Conservation (phyloP, 2,888 invertebrate genomes). For the Erebia palarica region DNA sequence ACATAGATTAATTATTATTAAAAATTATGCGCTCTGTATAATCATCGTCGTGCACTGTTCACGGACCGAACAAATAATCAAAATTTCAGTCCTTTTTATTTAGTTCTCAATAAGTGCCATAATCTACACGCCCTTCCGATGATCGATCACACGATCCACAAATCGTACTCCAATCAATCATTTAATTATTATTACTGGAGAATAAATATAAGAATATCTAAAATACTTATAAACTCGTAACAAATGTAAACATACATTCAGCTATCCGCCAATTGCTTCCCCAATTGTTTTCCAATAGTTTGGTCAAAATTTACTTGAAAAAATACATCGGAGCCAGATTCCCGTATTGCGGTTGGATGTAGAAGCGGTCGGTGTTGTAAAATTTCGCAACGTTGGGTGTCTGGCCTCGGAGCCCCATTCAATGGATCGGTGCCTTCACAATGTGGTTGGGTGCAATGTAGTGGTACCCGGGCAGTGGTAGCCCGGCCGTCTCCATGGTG, state of each 20-base stretch:
- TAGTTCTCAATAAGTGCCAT: conserved; percentile 47
- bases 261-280: conserved; percentile 68
- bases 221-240: conserved; percentile 85
- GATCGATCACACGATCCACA: conserved; percentile 54
- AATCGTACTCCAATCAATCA: conserved; percentile 66
- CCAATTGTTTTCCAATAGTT: conserved; percentile 58
- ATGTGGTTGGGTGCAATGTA: conserved; percentile 96
- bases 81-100: conserved; percentile 66
- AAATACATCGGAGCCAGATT: conserved; percentile 72
- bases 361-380: conserved; percentile 52
- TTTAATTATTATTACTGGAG: conserved; percentile 81
- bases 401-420: conserved; percentile 78
- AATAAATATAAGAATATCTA: conserved; percentile 88
- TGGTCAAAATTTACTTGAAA: conserved; percentile 68
- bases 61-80: conserved; percentile 58
- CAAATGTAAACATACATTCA: conserved; percentile 81
- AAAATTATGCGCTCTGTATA: conserved; percentile 45
- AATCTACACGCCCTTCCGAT: conserved; percentile 48
- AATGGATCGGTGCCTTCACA: conserved; percentile 95
- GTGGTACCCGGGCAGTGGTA: conserved; percentile 95
- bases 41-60: conserved; percentile 54
- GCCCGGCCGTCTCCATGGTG: conserved; percentile 96
- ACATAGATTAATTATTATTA: conserved; percentile 45
- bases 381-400: conserved; percentile 54
- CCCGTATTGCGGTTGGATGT: conserved; percentile 61